Evolutionary conservation across 2,797 vertebrate species (phyloP).

Genomic region (Characodon lateralis): DNA sequence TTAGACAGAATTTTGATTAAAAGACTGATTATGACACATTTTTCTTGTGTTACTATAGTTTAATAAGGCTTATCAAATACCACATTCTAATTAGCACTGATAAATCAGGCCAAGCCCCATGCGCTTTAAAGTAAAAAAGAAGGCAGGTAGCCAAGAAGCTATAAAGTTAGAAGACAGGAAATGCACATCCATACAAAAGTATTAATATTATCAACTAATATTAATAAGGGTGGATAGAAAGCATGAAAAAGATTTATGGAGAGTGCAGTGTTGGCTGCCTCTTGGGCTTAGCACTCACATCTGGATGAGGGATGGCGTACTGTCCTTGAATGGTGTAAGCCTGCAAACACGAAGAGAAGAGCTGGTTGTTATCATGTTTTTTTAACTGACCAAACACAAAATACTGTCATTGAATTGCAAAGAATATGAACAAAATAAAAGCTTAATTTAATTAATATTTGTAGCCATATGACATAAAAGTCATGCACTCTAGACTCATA

Average conservation of each 20-base stretch:
- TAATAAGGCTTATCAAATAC: background rate
- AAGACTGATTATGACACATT: no score
- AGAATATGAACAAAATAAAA: background rate
- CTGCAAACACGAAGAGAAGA: slow-evolving; percentile 76
- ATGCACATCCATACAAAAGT: slow-evolving; percentile 70
- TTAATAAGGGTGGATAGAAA: slow-evolving; percentile 85
- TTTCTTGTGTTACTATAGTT: background rate
- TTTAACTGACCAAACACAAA: background rate
- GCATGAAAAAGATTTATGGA: slow-evolving; percentile 42
- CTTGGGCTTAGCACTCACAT: slow-evolving; percentile 87
- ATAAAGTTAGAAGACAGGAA: slow-evolving; percentile 69
- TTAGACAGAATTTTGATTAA: no score
- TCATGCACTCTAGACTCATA: slow-evolving; percentile 54
- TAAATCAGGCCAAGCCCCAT: slow-evolving; percentile 86
- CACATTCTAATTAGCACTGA: background rate
- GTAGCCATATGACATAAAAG: background rate
- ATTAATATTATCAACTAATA: slow-evolving; percentile 96
- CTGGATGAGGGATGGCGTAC: slow-evolving; percentile 97
- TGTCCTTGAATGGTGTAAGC: slow-evolving; percentile 99
- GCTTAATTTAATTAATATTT: background rate
- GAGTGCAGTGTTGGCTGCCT: slow-evolving; percentile 50
- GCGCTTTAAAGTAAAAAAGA: slow-evolving; percentile 72
- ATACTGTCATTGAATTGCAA: background rate
- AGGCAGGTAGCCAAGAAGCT: slow-evolving; percentile 75
- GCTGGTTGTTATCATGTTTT: slow-evolving; percentile 15